phyloP scores from a whole-genome alignment of 2,113 vertebrate species.

The Aegithalos caudatus region DNA sequence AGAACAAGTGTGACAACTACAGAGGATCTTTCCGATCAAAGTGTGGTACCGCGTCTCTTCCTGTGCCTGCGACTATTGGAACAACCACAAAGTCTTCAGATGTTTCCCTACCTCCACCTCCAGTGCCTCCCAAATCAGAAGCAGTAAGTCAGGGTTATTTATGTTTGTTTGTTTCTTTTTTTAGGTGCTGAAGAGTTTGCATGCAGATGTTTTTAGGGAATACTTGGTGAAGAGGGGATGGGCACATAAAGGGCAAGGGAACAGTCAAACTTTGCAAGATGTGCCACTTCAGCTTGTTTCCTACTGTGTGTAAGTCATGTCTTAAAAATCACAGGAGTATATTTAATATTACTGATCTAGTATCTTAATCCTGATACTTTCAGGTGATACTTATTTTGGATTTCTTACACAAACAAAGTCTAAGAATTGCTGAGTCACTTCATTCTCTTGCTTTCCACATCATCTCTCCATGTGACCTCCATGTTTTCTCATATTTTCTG shows the following conservation, averaged over 20 bases:
- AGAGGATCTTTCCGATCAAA: slow-evolving; percentile 74
- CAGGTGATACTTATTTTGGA: background rate
- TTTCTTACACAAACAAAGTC: background rate
- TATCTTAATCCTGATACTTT: background rate
- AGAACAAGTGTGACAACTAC: slow-evolving; percentile 74
- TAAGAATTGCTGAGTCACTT: background rate
- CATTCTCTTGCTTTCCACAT: background rate
- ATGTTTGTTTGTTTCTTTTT: background rate
- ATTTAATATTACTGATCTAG: background rate
- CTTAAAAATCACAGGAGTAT: background rate
- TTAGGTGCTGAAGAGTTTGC: background rate
- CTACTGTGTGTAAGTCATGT: background rate
- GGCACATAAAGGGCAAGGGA: background rate
- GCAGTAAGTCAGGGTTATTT: slow-evolving; percentile 84
- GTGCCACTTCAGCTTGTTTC: background rate
- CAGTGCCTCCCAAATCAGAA: slow-evolving; percentile 99
- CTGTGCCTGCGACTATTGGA: slow-evolving; percentile 69
- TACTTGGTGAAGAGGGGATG: background rate
- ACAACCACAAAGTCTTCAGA: slow-evolving; percentile 76
- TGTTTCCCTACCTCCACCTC: slow-evolving; percentile 88
- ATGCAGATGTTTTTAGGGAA: background rate
- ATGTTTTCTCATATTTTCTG: background rate
- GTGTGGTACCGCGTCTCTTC: slow-evolving; percentile 70
- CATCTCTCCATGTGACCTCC: background rate
- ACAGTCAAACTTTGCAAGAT: background rate